These are phyloP conservation scores for Hormaphis cornu DNA, from an alignment of 1,140 invertebrate genomes.

Conservation along the genomic window DNA sequence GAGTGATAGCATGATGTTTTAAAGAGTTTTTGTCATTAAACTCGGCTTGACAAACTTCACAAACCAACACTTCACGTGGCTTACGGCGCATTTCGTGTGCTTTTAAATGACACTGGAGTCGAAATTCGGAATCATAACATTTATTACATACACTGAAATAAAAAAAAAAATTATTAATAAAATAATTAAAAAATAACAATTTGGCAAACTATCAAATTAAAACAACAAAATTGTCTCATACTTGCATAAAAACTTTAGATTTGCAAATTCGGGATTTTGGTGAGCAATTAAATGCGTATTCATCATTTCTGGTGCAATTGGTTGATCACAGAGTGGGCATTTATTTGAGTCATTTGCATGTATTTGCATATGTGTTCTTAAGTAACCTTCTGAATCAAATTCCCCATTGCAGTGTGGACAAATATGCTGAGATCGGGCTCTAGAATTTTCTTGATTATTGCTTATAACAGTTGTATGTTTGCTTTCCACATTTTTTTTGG, in stretches of 20 bases:
- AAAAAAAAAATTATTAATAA: neutral
- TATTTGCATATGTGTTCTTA: conserved; percentile 19
- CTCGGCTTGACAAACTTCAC: conserved; percentile 24
- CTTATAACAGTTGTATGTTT: neutral
- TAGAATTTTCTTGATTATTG: neutral
- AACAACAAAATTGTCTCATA: neutral
- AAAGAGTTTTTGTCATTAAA: conserved; percentile 29
- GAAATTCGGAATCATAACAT: conserved; percentile 26
- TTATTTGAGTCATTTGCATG: conserved; percentile 26
- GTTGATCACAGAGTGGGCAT: conserved; percentile 25
- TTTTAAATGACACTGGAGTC: conserved; percentile 14
- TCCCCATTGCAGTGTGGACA: conserved; percentile 23
- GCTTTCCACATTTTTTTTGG: neutral
- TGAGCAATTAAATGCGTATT: conserved; percentile 25
- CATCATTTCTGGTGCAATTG: conserved; percentile 26
- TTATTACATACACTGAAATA: conserved; percentile 19
- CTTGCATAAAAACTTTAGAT: conserved; percentile 29
- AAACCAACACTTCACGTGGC: conserved; percentile 13
- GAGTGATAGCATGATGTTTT: conserved; percentile 31
- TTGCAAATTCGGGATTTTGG: conserved; percentile 27
- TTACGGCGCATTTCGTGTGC: conserved; percentile 27
- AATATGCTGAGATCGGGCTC: conserved; percentile 3
- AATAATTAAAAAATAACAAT: neutral
- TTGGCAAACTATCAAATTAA: neutral
- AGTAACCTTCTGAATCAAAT: conserved; percentile 28